Percentiles rank a stretch among this genome's conserved stretches.
These are phyloP conservation scores for Glomeris marginata DNA, from an alignment of 2,888 invertebrate species.

Conservation along the genomic window DNA sequence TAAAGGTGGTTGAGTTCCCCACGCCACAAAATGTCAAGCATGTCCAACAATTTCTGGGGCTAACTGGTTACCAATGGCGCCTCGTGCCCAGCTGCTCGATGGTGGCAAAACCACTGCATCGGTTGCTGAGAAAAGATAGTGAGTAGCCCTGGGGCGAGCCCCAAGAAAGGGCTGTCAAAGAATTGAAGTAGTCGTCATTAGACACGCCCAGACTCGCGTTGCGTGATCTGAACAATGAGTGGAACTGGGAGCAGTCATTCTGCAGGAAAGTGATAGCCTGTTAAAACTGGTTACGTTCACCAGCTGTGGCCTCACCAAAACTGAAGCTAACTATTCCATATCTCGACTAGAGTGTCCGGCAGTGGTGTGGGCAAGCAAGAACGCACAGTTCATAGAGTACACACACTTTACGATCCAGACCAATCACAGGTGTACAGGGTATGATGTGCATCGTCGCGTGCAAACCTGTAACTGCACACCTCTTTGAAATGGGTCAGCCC, in stretches of 20 bases:
- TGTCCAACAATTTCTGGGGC: constrained; percentile 15
- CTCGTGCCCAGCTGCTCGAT: constrained; percentile 14
- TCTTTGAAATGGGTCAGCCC: constrained; percentile 25
- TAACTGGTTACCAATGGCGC: constrained; percentile 4
- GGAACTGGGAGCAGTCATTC: constrained; percentile 22
- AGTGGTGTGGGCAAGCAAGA: constrained; percentile 26
- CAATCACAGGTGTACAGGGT: constrained; percentile 36
- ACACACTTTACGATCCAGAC: constrained; percentile 26
- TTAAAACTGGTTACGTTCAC: constrained; percentile 20
- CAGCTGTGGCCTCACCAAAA: constrained; percentile 17
- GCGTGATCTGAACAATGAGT: constrained; percentile 18
- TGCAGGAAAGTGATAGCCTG: constrained; percentile 18
- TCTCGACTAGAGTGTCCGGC: constrained; percentile 30
- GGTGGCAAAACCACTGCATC: too few relatives aligned
- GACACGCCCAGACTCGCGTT: constrained; percentile 17
- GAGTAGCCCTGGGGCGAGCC: constrained; percentile 11
- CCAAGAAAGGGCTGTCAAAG: neutral
- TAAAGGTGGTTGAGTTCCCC: constrained; percentile 9
- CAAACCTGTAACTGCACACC: constrained; percentile 33
- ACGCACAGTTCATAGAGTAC: constrained; percentile 29
- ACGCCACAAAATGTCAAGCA: constrained; percentile 11
- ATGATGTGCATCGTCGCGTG: constrained; percentile 27
- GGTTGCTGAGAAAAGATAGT: constrained; percentile 13
- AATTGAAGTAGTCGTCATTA: constrained; percentile 7
- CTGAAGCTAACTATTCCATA: constrained; percentile 29